Percentiles rank a stretch among this genome's conserved stretches.
phyloP scores from a whole-genome alignment of 2,888 invertebrate species.

The Oscheius onirici region DNA sequence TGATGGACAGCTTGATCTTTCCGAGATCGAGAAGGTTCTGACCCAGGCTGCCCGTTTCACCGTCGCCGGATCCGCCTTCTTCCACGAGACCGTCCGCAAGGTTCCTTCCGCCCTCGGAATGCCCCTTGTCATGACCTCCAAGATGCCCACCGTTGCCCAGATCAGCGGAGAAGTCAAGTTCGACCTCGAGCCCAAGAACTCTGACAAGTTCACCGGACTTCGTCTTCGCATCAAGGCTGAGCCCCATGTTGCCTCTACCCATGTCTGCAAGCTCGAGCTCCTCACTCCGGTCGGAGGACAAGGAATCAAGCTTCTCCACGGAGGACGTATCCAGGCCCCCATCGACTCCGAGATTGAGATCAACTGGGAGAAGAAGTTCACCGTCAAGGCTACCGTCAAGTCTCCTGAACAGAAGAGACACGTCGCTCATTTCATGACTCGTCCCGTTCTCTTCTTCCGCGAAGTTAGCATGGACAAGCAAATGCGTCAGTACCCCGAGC shows the following conservation, averaged over 20 bases:
- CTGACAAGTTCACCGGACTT: constrained; percentile 47
- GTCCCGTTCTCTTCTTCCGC: constrained; percentile 59
- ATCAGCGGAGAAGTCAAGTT: constrained; percentile 48
- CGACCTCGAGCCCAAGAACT: constrained; percentile 52
- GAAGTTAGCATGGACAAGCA: constrained; percentile 38
- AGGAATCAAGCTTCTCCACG: constrained; percentile 63
- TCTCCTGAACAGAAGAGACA: constrained; percentile 44
- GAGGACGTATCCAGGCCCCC: constrained; percentile 46
- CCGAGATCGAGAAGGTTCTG: constrained; percentile 47
- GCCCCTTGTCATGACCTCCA: constrained; percentile 54
- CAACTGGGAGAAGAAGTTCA: constrained; percentile 48
- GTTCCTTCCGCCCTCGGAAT: constrained; percentile 52
- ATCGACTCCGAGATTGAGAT: constrained; percentile 40
- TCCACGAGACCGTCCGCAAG: constrained; percentile 51
- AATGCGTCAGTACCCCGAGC: constrained; percentile 51
- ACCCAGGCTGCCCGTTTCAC: constrained; percentile 44
- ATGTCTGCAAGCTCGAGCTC: constrained; percentile 46
- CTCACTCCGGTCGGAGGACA: constrained; percentile 53
- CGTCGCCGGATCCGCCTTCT: constrained; percentile 42
- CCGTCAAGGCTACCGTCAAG: constrained; percentile 37
- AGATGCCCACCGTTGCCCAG: constrained; percentile 54
- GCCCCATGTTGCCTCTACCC: constrained; percentile 55
- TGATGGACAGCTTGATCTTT: constrained; percentile 47
- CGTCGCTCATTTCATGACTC: constrained; percentile 51
- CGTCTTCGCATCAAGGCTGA: constrained; percentile 43